phyloP scores from a whole-genome alignment of 1,140 invertebrate genomes.

The Oppia nitens region DNA sequence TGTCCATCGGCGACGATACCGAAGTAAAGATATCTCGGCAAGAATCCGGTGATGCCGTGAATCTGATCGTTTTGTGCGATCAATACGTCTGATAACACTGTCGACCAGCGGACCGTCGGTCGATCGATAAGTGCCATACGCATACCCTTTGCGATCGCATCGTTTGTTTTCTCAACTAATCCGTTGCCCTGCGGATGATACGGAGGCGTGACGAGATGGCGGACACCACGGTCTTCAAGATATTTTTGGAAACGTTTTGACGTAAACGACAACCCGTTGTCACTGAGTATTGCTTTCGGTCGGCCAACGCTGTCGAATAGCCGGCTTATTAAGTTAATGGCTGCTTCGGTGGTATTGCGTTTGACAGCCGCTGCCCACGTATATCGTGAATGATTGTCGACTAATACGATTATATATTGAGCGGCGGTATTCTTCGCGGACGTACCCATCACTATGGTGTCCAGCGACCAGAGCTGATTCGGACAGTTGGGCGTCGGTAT shows the following conservation, averaged over 20 bases:
- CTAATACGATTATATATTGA: constrained; percentile 1
- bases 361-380: constrained; percentile 16
- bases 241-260: constrained; percentile 18
- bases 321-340: constrained; percentile 22
- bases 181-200: constrained; percentile 25
- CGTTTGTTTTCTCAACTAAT: constrained; percentile 18
- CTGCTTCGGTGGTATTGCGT: constrained; percentile 24
- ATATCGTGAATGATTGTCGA: constrained; percentile 2
- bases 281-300: constrained; percentile 26
- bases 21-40: no score
- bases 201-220: constrained; percentile 19
- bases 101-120: no score
- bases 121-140: no score
- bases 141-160: no score
- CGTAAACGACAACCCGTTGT: constrained; percentile 29
- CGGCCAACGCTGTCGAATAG: constrained; percentile 28
- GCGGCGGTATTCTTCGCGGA: background rate
- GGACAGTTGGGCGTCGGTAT: background rate
- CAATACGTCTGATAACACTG: no score
- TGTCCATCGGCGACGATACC: no score
- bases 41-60: no score
- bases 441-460: background rate
- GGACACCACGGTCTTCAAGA: constrained; percentile 14
- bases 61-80: no score
- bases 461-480: background rate